Conservation (phyloP, 2,113 vertebrate species). For the Rhynchomys soricoides region DNA sequence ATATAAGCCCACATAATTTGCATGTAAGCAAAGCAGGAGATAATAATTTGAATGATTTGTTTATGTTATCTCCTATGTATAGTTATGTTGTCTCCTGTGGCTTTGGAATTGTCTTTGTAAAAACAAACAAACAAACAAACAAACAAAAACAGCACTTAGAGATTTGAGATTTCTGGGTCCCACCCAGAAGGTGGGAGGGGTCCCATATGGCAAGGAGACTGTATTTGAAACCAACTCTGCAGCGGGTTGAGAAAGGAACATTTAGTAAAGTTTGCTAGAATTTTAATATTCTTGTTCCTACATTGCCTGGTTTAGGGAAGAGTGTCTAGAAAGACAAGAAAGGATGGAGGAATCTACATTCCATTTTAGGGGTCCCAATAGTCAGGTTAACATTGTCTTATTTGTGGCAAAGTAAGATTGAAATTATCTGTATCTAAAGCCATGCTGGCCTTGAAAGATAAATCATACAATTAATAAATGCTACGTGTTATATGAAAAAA, state of each 20-base stretch:
- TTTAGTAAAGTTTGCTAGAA: background rate
- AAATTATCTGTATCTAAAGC: background rate
- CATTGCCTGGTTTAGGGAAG: background rate
- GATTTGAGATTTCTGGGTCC: slow-evolving; percentile 6
- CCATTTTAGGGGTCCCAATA: background rate
- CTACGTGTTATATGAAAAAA: background rate
- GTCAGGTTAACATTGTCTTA: background rate
- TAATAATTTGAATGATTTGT: background rate
- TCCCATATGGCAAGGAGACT: background rate
- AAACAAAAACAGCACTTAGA: too few relatives aligned
- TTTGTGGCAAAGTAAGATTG: background rate
- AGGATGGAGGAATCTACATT: background rate
- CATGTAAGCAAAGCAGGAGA: background rate
- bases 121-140: too few relatives aligned
- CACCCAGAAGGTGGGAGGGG: background rate
- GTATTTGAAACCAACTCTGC: background rate
- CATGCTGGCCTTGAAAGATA: slow-evolving; percentile 13
- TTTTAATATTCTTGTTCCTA: background rate
- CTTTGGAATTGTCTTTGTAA: background rate
- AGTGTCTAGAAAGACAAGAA: background rate
- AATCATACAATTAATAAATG: background rate
- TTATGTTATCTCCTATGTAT: background rate
- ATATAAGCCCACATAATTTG: background rate
- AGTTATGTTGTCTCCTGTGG: background rate
- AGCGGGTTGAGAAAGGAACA: background rate